These are phyloP conservation scores for Scylla paramamosain DNA, from an alignment of 1,140 invertebrate species.

Conservation along the genomic window DNA sequence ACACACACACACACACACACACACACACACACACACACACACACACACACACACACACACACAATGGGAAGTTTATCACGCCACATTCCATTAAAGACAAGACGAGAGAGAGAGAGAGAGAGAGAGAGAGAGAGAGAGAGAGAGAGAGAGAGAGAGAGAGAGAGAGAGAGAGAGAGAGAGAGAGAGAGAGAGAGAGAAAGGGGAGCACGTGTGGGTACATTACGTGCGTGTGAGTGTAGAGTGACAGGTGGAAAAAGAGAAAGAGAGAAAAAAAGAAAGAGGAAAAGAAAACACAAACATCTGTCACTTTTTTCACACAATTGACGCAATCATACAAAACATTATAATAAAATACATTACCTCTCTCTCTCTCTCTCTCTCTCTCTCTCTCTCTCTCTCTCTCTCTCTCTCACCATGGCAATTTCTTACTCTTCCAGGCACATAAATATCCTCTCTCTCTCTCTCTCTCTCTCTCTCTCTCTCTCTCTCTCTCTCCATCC, in stretches of 20 bases:
- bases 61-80: not conserved
- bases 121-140: not conserved
- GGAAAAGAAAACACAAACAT: not conserved
- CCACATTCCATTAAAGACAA: not conserved
- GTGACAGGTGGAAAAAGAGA: not conserved
- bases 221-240: not conserved
- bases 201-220: not conserved
- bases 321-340: not conserved
- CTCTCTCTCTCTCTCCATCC: no score
- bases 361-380: constrained; percentile 49
- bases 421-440: not conserved
- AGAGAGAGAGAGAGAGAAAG: not conserved
- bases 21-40: constrained; percentile 59
- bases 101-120: constrained; percentile 35
- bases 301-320: not conserved
- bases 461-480: no score
- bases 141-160: not conserved
- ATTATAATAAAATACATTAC: not conserved
- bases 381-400: constrained; percentile 50
- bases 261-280: not conserved
- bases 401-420: not conserved
- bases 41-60: constrained; percentile 56
- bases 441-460: no score
- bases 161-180: constrained; percentile 39
- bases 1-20: constrained; percentile 58